These are phyloP conservation scores for Perccottus glenii DNA, from an alignment of 2,113 vertebrate genomes.

Conservation along the genomic window DNA sequence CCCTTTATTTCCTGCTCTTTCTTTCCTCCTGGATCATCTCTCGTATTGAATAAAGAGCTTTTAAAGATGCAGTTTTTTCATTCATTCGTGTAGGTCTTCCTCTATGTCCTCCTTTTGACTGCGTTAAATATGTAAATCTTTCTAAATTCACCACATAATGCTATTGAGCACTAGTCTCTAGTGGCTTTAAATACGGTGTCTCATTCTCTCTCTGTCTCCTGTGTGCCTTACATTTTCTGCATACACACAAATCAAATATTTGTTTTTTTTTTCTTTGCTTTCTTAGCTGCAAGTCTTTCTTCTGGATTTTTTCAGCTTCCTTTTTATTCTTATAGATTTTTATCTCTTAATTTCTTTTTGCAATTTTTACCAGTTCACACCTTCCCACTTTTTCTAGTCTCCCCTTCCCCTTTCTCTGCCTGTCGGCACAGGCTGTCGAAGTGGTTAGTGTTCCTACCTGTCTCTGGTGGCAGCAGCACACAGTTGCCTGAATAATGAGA, in stretches of 20 bases:
- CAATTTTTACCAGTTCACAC: slow-evolving; percentile 30
- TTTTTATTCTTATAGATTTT: slow-evolving; percentile 10
- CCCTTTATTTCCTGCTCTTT: too few relatives aligned
- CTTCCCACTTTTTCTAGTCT: slow-evolving; percentile 2
- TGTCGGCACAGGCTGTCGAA: slow-evolving; percentile 27
- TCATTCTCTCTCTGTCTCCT: slow-evolving; percentile 48
- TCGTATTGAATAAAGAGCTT: slow-evolving; percentile 59
- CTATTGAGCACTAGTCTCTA: slow-evolving; percentile 76
- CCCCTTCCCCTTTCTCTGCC: neutral
- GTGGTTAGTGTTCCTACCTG: slow-evolving; percentile 59
- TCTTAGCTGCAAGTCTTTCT: slow-evolving; percentile 5
- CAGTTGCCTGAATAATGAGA: slow-evolving; percentile 73
- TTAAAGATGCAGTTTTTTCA: slow-evolving; percentile 41
- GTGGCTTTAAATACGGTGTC: slow-evolving; percentile 59
- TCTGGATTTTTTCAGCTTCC: slow-evolving; percentile 7
- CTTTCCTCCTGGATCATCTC: slow-evolving; percentile 21
- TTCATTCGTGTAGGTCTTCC: slow-evolving; percentile 22
- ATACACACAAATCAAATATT: slow-evolving; percentile 48
- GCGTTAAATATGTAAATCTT: slow-evolving; percentile 66
- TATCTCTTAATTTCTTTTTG: slow-evolving; percentile 4
- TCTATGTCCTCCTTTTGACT: slow-evolving; percentile 55
- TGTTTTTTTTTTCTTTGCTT: slow-evolving; percentile 25
- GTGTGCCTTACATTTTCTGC: slow-evolving; percentile 48
- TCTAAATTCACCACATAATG: slow-evolving; percentile 87
- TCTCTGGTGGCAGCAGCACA: slow-evolving; percentile 63